Evolutionary conservation across 2,113 vertebrate species (phyloP).

Genomic region (Dicentrarchus labrax): DNA sequence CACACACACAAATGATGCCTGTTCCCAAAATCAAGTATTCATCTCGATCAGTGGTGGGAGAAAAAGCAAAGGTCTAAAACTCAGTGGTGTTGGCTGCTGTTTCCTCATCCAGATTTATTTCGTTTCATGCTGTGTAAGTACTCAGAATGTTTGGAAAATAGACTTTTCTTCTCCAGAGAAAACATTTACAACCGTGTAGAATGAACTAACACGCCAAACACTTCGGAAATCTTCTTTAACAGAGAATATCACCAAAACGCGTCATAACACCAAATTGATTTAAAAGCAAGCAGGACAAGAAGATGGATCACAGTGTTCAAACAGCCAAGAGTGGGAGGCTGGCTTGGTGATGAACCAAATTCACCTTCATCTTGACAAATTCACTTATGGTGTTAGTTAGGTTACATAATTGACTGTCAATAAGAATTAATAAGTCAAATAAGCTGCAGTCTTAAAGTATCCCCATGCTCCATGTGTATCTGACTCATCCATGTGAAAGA

Average conservation of each 20-base stretch:
- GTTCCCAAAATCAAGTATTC: not conserved
- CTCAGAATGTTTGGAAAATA: not conserved
- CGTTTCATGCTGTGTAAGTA: too few species aligned
- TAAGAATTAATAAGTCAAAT: conserved; percentile 10
- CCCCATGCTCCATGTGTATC: not conserved
- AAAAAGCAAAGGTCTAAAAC: not conserved
- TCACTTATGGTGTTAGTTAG: not conserved
- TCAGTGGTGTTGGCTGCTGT: not conserved
- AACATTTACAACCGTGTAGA: not conserved
- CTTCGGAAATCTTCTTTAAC: not conserved
- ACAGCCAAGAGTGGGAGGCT: not conserved
- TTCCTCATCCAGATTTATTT: not conserved
- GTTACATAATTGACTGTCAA: not conserved
- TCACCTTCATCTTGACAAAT: not conserved
- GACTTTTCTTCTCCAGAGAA: not conserved
- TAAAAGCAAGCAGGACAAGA: not conserved
- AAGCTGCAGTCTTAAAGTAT: not conserved
- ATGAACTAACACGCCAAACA: not conserved
- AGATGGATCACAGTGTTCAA: not conserved
- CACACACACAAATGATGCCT: not conserved
- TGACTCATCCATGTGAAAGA: conserved; percentile 7
- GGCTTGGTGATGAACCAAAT: conserved; percentile 1
- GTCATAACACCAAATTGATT: not conserved
- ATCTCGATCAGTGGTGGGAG: not conserved
- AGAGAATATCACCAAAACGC: not conserved